These are phyloP conservation scores for Drosophila seguyi DNA, from an alignment of 1,140 invertebrate genomes.

Conservation along the genomic window DNA sequence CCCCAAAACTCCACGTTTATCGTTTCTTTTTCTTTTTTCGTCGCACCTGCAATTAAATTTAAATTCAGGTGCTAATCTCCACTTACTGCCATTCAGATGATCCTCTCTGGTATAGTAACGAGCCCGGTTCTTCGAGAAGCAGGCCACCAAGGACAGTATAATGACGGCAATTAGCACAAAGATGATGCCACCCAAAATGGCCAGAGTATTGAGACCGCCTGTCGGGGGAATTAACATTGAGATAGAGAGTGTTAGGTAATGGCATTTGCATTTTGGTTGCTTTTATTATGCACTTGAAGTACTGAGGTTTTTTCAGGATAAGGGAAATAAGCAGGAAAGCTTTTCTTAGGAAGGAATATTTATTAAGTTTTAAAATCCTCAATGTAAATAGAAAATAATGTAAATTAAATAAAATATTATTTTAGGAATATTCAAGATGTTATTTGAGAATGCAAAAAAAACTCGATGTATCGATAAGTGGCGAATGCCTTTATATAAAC, in stretches of 20 bases:
- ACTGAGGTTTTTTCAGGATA: not conserved
- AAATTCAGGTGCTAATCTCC: conserved; percentile 36
- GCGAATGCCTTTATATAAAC: no score
- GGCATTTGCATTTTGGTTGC: not conserved
- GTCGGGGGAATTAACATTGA: conserved; percentile 8
- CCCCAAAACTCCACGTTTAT: conserved; percentile 16
- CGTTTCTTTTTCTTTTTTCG: not conserved
- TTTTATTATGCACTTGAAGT: not conserved
- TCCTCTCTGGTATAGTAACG: conserved; percentile 90
- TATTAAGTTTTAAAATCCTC: no score
- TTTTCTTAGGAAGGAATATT: no score
- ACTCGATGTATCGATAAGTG: no score
- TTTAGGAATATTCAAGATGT: no score
- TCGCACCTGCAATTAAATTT: conserved; percentile 49
- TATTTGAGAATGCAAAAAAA: no score
- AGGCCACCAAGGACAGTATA: conserved; percentile 85
- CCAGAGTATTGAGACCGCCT: conserved; percentile 84
- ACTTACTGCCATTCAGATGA: conserved; percentile 85
- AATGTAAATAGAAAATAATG: no score
- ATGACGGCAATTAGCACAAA: conserved; percentile 83
- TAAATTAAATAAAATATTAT: no score
- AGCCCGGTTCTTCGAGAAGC: conserved; percentile 88
- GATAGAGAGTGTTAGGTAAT: conserved; percentile 2
- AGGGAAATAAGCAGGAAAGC: no score
- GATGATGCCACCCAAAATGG: conserved; percentile 83